A percentile compares a stretch with the other conserved stretches of the same genome.
Conservation (phyloP, 2,113 vertebrate genomes). For the Periophthalmus modestus region DNA sequence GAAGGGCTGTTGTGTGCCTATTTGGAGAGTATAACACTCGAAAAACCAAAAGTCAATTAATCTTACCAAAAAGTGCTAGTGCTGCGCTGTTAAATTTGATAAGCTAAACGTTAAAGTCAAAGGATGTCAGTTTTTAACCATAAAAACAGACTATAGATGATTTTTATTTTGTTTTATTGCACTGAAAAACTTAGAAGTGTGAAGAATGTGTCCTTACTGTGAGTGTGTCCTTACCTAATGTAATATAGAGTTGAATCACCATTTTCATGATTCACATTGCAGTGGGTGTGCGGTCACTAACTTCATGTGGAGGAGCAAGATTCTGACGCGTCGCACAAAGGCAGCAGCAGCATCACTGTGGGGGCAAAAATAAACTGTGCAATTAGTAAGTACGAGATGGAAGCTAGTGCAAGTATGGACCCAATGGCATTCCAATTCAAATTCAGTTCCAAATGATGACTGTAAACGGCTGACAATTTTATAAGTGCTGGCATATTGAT, state of each 20-base stretch:
- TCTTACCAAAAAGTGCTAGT: neutral
- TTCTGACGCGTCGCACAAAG: slow-evolving; percentile 11
- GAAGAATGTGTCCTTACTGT: too few relatives aligned
- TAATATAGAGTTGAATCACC: slow-evolving; percentile 41
- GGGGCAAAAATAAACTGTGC: slow-evolving; percentile 21
- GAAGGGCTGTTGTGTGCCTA: slow-evolving; percentile 40
- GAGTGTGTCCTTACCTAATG: too few relatives aligned
- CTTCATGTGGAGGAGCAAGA: slow-evolving; percentile 9
- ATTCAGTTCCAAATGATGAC: neutral
- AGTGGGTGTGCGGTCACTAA: slow-evolving; percentile 24
- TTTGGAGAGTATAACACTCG: slow-evolving; percentile 24
- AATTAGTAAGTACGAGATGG: slow-evolving; percentile 19
- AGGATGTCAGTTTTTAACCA: too few relatives aligned
- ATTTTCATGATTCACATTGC: slow-evolving; percentile 55
- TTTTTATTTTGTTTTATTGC: too few relatives aligned
- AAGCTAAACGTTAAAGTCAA: neutral
- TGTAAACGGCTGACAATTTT: slow-evolving; percentile 40
- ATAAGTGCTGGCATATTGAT: slow-evolving; percentile 42
- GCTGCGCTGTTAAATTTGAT: too few relatives aligned
- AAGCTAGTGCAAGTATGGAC: neutral
- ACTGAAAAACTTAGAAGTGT: too few relatives aligned
- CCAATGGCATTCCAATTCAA: slow-evolving; percentile 11
- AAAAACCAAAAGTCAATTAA: slow-evolving; percentile 26
- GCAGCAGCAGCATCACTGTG: slow-evolving; percentile 9
- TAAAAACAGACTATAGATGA: too few relatives aligned